Conservation (phyloP, 2,113 vertebrate genomes). For the Ascaphus truei region DNA sequence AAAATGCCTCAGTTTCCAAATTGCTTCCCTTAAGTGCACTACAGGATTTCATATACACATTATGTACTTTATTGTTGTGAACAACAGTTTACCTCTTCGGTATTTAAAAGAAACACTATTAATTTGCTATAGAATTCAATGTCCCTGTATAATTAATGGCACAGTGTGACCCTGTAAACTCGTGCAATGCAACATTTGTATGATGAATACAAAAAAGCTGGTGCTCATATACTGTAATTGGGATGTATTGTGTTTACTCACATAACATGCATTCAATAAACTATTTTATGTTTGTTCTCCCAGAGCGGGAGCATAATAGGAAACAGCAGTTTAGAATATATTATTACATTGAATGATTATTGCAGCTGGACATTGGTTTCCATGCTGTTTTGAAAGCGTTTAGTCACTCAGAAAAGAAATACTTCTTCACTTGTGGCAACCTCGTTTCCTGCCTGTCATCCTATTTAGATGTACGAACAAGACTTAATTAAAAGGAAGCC, state of each 20-base stretch:
- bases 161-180: not conserved
- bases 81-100: not conserved
- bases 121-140: not conserved
- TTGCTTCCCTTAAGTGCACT: too few relatives aligned
- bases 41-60: too few relatives aligned
- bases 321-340: not conserved
- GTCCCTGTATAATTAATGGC: not conserved
- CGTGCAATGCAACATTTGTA: not conserved
- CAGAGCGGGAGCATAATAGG: not conserved
- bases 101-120: not conserved
- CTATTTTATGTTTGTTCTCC: not conserved
- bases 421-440: not conserved
- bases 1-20: too few relatives aligned
- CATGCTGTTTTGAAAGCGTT: not conserved
- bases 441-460: not conserved
- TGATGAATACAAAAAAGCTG: not conserved
- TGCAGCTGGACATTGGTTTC: not conserved
- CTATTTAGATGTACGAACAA: not conserved
- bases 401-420: not conserved
- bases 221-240: not conserved
- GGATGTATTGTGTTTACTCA: not conserved
- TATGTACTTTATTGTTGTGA: too few relatives aligned
- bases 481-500: not conserved
- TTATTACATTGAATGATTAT: not conserved
- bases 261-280: not conserved